These are phyloP conservation scores for Calephelis perditalis DNA, from an alignment of 2,888 invertebrate species.

Conservation along the genomic window DNA sequence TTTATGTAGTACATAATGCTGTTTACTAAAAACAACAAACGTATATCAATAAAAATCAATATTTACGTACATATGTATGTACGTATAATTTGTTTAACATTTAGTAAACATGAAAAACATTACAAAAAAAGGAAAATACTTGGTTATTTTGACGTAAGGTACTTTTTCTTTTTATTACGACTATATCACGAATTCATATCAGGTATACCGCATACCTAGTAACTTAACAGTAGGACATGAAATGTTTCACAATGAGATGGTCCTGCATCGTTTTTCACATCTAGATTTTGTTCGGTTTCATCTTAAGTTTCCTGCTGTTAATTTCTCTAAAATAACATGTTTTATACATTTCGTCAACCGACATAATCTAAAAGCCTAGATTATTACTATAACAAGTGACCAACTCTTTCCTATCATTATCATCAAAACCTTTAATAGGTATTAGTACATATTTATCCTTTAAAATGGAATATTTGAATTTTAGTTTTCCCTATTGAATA, in stretches of 20 bases:
- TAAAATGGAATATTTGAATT: conserved; percentile 16
- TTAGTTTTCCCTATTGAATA: conserved; percentile 25
- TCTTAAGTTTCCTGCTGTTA: conserved; percentile 20
- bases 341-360: conserved; percentile 17
- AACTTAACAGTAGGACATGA: conserved; percentile 26
- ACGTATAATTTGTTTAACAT: conserved; percentile 2
- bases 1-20: neutral
- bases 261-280: conserved; percentile 20
- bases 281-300: conserved; percentile 22
- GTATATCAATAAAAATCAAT: conserved; percentile 11
- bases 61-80: neutral
- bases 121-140: conserved; percentile 6
- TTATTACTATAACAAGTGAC: conserved; percentile 20
- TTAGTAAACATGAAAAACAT: too few relatives aligned
- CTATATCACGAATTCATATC: conserved; percentile 26
- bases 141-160: conserved; percentile 15
- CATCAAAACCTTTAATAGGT: conserved; percentile 20
- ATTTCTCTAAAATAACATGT: conserved; percentile 13
- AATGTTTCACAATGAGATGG: conserved; percentile 29
- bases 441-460: conserved; percentile 25
- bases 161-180: conserved; percentile 22
- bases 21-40: conserved; percentile 13
- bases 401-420: conserved; percentile 21
- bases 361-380: conserved; percentile 17
- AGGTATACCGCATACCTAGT: conserved; percentile 20